Conservation (phyloP, 2,113 vertebrate species). For the Tragelaphus imberbis region DNA sequence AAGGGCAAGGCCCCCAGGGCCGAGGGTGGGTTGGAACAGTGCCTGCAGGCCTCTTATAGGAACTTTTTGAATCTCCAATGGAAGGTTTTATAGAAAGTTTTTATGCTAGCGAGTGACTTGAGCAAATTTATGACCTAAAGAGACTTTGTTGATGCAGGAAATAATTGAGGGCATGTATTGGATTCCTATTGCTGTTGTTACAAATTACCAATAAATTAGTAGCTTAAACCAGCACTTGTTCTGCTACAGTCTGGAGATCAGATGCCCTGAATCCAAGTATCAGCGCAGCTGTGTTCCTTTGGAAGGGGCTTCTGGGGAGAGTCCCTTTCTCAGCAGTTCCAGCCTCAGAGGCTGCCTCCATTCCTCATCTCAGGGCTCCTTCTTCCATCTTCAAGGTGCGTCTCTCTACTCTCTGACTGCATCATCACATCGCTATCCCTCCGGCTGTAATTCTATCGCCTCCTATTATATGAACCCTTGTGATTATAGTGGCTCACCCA, state of each 20-base stretch:
- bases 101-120: not conserved
- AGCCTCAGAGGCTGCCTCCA: rapidly evolving
- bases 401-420: rapidly evolving
- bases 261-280: not conserved
- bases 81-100: not conserved
- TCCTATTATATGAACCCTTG: not conserved
- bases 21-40: not conserved
- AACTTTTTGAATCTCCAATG: not conserved
- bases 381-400: rapidly evolving
- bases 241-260: not conserved
- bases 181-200: not conserved
- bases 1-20: rapidly evolving
- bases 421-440: rapidly evolving
- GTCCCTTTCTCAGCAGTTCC: too few relatives aligned
- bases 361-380: rapidly evolving
- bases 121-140: not conserved
- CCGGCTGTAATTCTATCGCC: rapidly evolving
- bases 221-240: not conserved
- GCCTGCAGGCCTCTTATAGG: not conserved
- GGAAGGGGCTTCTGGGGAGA: not conserved
- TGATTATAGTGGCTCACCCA: not conserved
- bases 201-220: not conserved
- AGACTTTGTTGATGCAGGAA: not conserved
- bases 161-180: not conserved
- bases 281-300: too few relatives aligned